Percentiles rank a stretch among this genome's conserved stretches.
Conservation (phyloP, 2,113 vertebrate genomes). For the Propithecus coquereli region DNA sequence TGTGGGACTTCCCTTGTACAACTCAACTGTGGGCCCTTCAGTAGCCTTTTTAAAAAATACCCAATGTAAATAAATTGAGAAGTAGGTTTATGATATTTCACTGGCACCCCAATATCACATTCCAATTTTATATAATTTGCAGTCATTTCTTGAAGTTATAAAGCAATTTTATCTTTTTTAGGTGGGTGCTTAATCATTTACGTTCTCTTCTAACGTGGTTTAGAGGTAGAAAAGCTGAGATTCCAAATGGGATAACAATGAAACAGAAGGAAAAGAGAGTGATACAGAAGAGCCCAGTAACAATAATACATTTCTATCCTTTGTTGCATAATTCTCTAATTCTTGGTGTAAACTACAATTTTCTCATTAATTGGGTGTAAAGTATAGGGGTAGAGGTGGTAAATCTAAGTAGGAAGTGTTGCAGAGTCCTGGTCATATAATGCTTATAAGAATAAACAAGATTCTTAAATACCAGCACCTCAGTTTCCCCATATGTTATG, state of each 20-base stretch:
- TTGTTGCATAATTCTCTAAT: not conserved
- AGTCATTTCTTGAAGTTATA: not conserved
- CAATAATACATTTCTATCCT: accelerated
- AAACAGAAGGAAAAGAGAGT: not conserved
- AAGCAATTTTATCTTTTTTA: not conserved
- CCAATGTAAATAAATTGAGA: not conserved
- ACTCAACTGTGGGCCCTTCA: conserved; percentile 15
- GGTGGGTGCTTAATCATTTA: not conserved
- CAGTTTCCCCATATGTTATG: not conserved
- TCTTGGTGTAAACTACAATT: not conserved
- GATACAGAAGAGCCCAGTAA: not conserved
- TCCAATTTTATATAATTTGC: not conserved
- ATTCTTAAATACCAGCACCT: not conserved
- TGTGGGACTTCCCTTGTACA: not conserved
- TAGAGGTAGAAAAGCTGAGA: not conserved
- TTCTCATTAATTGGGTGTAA: not conserved
- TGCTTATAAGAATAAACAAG: not conserved
- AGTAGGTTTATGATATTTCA: not conserved
- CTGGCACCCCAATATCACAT: not conserved
- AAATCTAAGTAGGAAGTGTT: not conserved
- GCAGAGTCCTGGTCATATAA: accelerated
- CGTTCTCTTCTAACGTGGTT: not conserved
- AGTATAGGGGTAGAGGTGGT: not conserved
- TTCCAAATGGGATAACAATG: not conserved
- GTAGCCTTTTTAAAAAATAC: not conserved